Percentiles rank a stretch among this genome's conserved stretches.
phyloP scores from a whole-genome alignment of 2,113 vertebrate genomes.

The Desmodus rotundus region DNA sequence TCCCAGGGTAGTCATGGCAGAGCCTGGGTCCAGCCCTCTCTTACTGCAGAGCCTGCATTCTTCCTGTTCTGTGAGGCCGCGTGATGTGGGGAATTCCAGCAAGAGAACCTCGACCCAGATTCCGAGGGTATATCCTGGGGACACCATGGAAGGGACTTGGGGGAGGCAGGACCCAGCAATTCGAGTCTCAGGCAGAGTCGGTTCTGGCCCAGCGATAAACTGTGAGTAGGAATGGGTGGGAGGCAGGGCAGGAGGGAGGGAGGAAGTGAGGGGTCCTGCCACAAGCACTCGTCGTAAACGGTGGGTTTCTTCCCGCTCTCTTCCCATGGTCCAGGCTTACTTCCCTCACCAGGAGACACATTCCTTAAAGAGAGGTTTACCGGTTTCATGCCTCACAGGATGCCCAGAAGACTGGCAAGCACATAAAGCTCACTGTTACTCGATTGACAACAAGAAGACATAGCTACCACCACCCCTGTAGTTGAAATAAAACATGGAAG shows the following conservation, averaged over 20 bases:
- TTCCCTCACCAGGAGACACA: background rate
- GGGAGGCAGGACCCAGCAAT: background rate
- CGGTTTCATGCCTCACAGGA: background rate
- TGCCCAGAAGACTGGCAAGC: background rate
- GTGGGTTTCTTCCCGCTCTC: accelerated
- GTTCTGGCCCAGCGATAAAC: background rate
- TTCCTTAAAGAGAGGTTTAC: background rate
- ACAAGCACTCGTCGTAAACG: accelerated
- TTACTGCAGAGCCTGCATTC: background rate
- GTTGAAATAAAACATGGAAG: background rate
- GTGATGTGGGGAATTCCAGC: accelerated
- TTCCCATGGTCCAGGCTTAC: accelerated
- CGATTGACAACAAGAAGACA: accelerated
- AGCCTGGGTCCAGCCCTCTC: too few species aligned
- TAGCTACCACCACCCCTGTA: accelerated
- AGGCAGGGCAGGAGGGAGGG: background rate
- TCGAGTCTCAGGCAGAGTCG: too few species aligned
- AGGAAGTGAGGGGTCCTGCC: accelerated
- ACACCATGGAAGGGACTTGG: too few species aligned
- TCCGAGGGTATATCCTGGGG: background rate
- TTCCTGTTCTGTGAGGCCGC: background rate
- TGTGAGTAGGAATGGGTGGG: accelerated
- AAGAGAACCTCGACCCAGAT: background rate
- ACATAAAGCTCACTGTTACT: accelerated
- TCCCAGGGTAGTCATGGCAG: background rate